Evolutionary conservation across 2,888 invertebrate species (phyloP).

Genomic region (Brachyopa scutellaris): DNA sequence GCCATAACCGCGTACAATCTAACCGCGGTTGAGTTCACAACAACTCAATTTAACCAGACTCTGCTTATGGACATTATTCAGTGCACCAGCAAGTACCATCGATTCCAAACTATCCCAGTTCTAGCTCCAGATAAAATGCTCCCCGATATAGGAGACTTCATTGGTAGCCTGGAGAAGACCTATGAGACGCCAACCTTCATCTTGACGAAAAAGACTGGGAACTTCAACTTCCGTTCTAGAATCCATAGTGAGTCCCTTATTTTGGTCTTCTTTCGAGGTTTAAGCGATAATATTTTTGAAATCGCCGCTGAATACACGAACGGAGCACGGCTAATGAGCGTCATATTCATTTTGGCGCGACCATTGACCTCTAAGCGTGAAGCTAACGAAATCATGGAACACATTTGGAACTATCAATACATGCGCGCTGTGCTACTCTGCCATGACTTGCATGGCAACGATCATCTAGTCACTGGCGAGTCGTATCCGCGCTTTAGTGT

Average conservation of each 20-base stretch:
- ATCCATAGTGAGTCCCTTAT: neutral
- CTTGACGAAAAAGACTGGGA: neutral
- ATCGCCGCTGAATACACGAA: neutral
- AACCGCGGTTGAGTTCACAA: too few relatives aligned
- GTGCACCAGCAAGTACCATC: neutral
- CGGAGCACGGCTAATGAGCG: neutral
- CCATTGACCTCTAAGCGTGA: neutral
- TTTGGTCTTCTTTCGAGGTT: neutral
- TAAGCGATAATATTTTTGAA: neutral
- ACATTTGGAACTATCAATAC: neutral
- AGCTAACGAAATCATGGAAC: neutral
- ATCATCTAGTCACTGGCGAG: neutral
- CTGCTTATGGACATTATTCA: neutral
- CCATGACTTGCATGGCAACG: neutral
- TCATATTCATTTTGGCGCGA: constrained; percentile 1
- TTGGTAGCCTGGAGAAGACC: neutral
- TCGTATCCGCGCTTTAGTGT: neutral
- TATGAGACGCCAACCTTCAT: neutral
- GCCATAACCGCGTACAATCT: too few relatives aligned
- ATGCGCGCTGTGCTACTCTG: constrained; percentile 2
- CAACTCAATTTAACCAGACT: too few relatives aligned
- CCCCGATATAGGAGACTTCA: neutral
- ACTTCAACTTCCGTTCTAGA: neutral
- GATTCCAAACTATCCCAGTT: neutral
- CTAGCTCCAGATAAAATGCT: neutral